Base-by-base conservation (phyloP, 2,113 vertebrate genomes). In the Petrocephalus microphthalmus region DNA sequence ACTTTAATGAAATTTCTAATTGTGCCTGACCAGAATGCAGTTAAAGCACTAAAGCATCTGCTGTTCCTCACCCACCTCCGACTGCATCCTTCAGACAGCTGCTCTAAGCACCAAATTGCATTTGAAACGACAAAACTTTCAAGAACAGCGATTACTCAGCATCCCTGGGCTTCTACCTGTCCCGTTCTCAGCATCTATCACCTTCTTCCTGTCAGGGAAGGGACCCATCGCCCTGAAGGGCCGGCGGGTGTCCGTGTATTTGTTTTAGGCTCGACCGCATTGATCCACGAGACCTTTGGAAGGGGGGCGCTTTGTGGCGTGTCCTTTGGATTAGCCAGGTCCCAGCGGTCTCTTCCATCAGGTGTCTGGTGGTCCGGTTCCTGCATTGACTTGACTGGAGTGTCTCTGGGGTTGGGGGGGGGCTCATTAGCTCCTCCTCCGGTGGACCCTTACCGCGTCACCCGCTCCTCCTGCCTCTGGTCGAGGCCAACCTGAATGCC, bases 401-500 rank as follows among this genome's bases (percentile, higher is more conserved):
- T 56, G 84, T 42, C 71, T 78, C 33, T 37, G 33, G 67, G 33
- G 67, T 74, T 13, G n/a, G 67, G 2, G 67, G 11, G 87, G 74
- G 25, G 22, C 53, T 88, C 53, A 83, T 88, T 88, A 83, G 54
- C 78, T 6, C 71, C 52, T 19, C 74, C 52, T 52, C 20, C 5
- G 19, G 74, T 20, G 20, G 17, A 87, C 42, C 56, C 57, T 57
- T 51, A 10, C 74, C n/a, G 1, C n/a, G n/a, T 4, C 52, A 81
- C 33, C 71, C 33, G 19, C 52, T 82, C 52, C 52, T 11, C 11
- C 71, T 29, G 56, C 87, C 87, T 88, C 87, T 33, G 42, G 78
- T 84, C 78, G 74, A 88, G 74, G 53, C 74, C 37, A n/a, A 42
- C 37, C 71, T 45, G 78, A 88, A 45, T 57, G 87, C 87, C 5